phyloP scores from a whole-genome alignment of 2,797 vertebrate species.

The Lemur catta region DNA sequence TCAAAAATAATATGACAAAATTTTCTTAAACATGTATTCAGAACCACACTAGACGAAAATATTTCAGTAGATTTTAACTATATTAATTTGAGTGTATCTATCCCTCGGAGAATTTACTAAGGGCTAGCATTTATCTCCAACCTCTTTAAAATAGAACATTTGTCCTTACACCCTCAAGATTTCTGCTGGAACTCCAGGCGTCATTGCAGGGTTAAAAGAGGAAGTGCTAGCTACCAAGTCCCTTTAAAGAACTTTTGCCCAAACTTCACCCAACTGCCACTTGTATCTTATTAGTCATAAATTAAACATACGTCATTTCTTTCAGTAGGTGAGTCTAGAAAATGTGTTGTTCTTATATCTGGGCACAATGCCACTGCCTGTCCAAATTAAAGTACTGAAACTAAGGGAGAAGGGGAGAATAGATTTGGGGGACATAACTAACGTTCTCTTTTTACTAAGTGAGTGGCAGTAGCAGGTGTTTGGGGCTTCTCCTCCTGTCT shows the following conservation, averaged over 20 bases:
- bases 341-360: neutral
- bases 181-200: neutral
- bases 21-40: neutral
- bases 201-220: neutral
- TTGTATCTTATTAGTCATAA: neutral
- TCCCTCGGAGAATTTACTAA: neutral
- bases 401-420: neutral
- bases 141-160: neutral
- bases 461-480: neutral
- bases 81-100: neutral
- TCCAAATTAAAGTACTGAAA: neutral
- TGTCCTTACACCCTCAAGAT: neutral
- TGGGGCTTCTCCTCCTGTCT: neutral
- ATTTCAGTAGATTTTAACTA: neutral
- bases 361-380: neutral
- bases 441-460: neutral
- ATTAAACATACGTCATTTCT: neutral
- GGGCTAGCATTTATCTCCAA: neutral
- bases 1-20: neutral
- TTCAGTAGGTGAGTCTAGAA: neutral
- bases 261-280: neutral
- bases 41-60: neutral
- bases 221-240: neutral
- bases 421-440: neutral
- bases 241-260: neutral